phyloP scores from a whole-genome alignment of 2,888 invertebrate species.

The Drosophila birchii region DNA sequence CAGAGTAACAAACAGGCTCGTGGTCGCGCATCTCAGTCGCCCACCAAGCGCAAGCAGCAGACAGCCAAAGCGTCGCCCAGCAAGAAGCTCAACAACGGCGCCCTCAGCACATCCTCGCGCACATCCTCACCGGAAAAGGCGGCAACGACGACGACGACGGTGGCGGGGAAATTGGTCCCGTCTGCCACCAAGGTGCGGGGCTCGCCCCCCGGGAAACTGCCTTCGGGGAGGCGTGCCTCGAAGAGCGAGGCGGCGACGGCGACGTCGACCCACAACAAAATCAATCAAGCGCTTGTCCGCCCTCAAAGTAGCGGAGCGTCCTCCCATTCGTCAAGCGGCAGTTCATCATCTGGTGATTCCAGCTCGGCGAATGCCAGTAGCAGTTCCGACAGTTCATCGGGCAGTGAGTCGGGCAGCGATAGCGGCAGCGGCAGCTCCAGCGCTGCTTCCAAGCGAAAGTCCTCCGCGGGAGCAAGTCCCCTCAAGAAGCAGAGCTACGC shows the following conservation, averaged over 20 bases:
- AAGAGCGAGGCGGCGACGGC: constrained; percentile 66
- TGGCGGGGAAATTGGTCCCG: constrained; percentile 24
- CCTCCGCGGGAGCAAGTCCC: constrained; percentile 34
- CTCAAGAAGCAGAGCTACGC: constrained; percentile 80
- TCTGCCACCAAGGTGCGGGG: constrained; percentile 65
- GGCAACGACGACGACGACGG: constrained; percentile 8
- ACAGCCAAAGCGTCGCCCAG: constrained; percentile 66
- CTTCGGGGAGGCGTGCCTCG: constrained; percentile 75
- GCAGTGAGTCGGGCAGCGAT: constrained; percentile 55
- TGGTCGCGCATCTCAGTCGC: constrained; percentile 76
- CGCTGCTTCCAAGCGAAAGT: constrained; percentile 45
- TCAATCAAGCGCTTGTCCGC: constrained; percentile 25
- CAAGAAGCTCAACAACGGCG: constrained; percentile 84
- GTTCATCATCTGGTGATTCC: constrained; percentile 81
- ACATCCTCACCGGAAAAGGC: constrained; percentile 49
- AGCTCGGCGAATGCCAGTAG: constrained; percentile 77
- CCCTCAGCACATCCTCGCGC: constrained; percentile 70
- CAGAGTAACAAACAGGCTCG: constrained; percentile 54
- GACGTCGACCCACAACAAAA: constrained; percentile 62
- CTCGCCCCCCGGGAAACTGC: constrained; percentile 57
- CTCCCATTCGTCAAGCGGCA: constrained; percentile 80
- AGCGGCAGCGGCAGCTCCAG: constrained; percentile 47
- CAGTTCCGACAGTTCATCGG: constrained; percentile 62
- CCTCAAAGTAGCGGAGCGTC: constrained; percentile 66
- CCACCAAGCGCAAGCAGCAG: constrained; percentile 70